Percentiles rank a stretch among this genome's conserved stretches.
Conservation (phyloP, 92 coral and sea anemone species). For the Bergia sp. region DNA sequence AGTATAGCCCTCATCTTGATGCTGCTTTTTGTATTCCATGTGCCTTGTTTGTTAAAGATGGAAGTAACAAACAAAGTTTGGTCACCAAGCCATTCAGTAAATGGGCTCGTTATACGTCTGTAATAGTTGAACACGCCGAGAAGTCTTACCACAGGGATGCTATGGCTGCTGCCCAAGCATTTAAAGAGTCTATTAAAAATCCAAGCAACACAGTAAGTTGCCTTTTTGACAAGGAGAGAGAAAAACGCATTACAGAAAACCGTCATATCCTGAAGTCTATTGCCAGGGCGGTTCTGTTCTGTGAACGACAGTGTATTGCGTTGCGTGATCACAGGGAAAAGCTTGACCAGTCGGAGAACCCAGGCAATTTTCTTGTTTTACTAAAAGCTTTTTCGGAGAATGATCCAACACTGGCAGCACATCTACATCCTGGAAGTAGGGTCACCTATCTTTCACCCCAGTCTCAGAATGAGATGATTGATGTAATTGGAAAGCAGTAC, state of each 20-base stretch:
- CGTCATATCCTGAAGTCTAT: slow-evolving; percentile 48
- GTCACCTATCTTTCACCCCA: slow-evolving; percentile 32
- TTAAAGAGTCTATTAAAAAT: slow-evolving; percentile 34
- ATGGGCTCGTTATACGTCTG: slow-evolving; percentile 30
- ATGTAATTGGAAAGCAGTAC: slow-evolving; percentile 52
- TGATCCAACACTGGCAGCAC: slow-evolving; percentile 37
- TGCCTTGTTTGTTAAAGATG: slow-evolving; percentile 55
- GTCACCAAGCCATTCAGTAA: slow-evolving; percentile 49
- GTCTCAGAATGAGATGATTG: slow-evolving; percentile 56
- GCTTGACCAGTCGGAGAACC: slow-evolving; percentile 42
- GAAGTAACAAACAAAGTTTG: slow-evolving; percentile 53
- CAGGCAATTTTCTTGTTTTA: slow-evolving; percentile 54
- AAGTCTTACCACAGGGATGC: slow-evolving; percentile 55
- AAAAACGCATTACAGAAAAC: slow-evolving; percentile 50
- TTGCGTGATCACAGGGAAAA: slow-evolving; percentile 38
- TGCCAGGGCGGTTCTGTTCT: slow-evolving; percentile 48
- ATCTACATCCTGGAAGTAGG: slow-evolving; percentile 42
- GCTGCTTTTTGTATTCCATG: slow-evolving; percentile 54
- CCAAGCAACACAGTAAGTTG: slow-evolving; percentile 36
- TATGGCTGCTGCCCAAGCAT: slow-evolving; percentile 51
- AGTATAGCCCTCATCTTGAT: slow-evolving; percentile 62
- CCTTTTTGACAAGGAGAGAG: slow-evolving; percentile 45
- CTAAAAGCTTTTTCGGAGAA: slow-evolving; percentile 42
- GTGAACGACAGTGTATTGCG: slow-evolving; percentile 46
- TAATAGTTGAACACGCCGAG: slow-evolving; percentile 30